phyloP scores from a whole-genome alignment of 37 sponge, comb jelly and placozoan genomes.

The Halisarca cf. caerulea region DNA sequence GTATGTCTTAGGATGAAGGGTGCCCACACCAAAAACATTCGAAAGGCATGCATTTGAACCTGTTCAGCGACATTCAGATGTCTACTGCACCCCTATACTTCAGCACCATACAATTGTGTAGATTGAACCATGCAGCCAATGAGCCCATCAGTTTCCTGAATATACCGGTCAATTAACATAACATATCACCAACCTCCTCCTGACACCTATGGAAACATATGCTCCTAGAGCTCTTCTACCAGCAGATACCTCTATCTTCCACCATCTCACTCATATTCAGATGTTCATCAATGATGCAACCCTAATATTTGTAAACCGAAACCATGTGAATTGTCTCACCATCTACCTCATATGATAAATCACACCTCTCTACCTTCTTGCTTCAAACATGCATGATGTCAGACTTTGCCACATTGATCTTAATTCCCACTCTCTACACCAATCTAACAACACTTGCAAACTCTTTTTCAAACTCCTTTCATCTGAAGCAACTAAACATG shows the following conservation, averaged over 20 bases:
- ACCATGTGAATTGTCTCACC: slow-evolving; percentile 11
- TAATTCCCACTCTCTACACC: not conserved
- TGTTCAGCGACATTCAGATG: not conserved
- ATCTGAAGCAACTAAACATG: slow-evolving; percentile 4
- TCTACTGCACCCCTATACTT: slow-evolving; percentile 1
- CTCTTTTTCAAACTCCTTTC: not conserved
- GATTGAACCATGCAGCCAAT: not conserved
- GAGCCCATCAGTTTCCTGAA: not conserved
- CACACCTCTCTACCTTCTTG: not conserved
- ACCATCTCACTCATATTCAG: not conserved
- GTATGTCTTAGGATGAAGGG: slow-evolving; percentile 18
- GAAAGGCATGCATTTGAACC: not conserved
- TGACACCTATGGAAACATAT: not conserved
- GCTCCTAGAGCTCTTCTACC: slow-evolving; percentile 18
- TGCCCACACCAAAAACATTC: slow-evolving; percentile 19
- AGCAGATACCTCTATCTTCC: not conserved
- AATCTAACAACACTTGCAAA: slow-evolving; percentile 13
- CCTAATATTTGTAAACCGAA: not conserved
- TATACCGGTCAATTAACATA: not conserved
- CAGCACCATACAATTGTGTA: not conserved
- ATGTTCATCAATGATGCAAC: not conserved
- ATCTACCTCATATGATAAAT: slow-evolving; percentile 3
- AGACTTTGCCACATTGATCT: slow-evolving; percentile 20
- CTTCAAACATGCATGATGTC: not conserved
- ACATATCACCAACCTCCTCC: slow-evolving; percentile 11